Conservation (phyloP, 2,888 invertebrate species). For the Acronicta psi region DNA sequence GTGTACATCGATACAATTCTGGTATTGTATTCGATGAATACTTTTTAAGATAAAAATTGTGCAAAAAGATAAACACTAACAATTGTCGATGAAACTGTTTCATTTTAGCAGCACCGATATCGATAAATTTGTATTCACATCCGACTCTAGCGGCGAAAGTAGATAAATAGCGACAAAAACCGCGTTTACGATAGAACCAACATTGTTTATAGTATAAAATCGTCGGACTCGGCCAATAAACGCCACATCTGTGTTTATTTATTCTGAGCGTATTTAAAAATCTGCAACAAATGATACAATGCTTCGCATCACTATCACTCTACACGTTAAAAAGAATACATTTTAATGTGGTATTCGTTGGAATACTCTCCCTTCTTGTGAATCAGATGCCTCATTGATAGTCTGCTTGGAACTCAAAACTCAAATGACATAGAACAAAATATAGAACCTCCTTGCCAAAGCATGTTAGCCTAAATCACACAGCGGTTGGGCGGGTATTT, state of each 20-base stretch:
- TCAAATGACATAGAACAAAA: too few relatives aligned
- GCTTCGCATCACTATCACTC: slow-evolving; percentile 32
- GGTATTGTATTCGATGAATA: too few relatives aligned
- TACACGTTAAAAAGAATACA: slow-evolving; percentile 13
- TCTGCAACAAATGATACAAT: slow-evolving; percentile 44
- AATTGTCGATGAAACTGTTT: background rate
- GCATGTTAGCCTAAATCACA: too few relatives aligned
- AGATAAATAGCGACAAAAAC: slow-evolving; percentile 28
- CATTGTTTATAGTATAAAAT: slow-evolving; percentile 42
- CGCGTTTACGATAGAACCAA: slow-evolving; percentile 25
- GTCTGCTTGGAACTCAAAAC: too few relatives aligned
- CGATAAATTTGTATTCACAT: slow-evolving; percentile 23
- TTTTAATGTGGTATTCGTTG: slow-evolving; percentile 5
- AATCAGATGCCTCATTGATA: background rate
- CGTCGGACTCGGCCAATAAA: slow-evolving; percentile 47
- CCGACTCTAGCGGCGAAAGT: slow-evolving; percentile 7
- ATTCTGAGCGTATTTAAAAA: slow-evolving; percentile 43
- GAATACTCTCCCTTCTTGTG: background rate
- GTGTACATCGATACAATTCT: too few relatives aligned
- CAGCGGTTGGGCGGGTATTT: too few relatives aligned
- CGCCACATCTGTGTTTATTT: slow-evolving; percentile 49
- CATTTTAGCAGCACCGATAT: background rate
- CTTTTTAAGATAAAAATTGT: too few relatives aligned
- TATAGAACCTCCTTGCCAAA: too few relatives aligned
- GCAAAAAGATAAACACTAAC: too few relatives aligned